A percentile compares a stretch with the other conserved stretches of the same genome.
Evolutionary conservation across 2,797 vertebrate species (phyloP).

Genomic region (Lateolabrax maculatus): DNA sequence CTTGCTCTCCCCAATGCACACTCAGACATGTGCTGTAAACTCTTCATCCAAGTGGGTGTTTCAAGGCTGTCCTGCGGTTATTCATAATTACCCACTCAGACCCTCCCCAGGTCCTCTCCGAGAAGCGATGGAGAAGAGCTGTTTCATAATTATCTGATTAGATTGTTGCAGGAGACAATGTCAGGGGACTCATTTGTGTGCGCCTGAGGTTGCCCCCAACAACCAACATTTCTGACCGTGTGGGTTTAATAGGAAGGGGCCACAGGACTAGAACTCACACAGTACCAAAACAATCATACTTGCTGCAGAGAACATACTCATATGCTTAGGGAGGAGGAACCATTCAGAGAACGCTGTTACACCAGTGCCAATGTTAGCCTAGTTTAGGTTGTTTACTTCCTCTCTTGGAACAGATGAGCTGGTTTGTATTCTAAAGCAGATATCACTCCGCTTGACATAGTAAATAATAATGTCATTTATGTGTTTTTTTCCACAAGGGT

Average conservation of each 20-base stretch:
- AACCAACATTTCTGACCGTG: constrained; percentile 51
- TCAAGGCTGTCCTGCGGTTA: constrained; percentile 59
- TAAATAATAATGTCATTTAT: constrained; percentile 35
- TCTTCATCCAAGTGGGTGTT: constrained; percentile 69
- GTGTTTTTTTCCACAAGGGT: neutral
- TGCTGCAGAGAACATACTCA: constrained; percentile 28
- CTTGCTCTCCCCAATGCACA: constrained; percentile 32
- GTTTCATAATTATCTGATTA: constrained; percentile 74
- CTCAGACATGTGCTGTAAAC: constrained; percentile 18
- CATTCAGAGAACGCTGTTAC: neutral
- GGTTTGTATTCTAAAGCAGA: constrained; percentile 46
- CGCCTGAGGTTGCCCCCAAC: constrained; percentile 60
- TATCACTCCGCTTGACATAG: constrained; percentile 9
- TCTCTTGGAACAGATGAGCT: constrained; percentile 41
- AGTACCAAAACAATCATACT: constrained; percentile 30
- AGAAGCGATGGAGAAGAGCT: constrained; percentile 53
- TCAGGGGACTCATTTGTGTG: constrained; percentile 63
- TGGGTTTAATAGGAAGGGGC: constrained; percentile 32
- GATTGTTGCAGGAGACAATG: constrained; percentile 60
- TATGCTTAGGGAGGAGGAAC: constrained; percentile 17
- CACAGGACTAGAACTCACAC: constrained; percentile 12
- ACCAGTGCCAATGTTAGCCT: neutral
- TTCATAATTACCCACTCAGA: constrained; percentile 68
- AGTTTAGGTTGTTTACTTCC: constrained; percentile 20
- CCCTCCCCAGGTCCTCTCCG: constrained; percentile 42